A percentile compares a stretch with the other conserved stretches of the same genome.
phyloP scores from a whole-genome alignment of 2,797 vertebrate genomes.

The Onychomys leucogaster region DNA sequence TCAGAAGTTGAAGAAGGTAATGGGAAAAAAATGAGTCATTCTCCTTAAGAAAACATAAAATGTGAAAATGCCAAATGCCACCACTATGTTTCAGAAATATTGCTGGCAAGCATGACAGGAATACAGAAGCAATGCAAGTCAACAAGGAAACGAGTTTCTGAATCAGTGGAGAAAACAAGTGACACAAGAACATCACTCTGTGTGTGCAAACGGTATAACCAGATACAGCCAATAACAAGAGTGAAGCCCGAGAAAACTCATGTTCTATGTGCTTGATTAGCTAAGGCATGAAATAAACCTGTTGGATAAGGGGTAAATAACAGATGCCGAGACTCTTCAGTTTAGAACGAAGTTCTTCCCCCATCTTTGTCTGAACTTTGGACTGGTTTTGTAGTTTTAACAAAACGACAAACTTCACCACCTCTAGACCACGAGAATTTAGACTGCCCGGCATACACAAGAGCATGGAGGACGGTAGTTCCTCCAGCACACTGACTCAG shows the following conservation, averaged over 20 bases:
- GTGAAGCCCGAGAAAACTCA: background rate
- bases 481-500: background rate
- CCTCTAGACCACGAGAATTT: background rate
- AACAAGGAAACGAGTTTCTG: conserved; percentile 15
- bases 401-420: background rate
- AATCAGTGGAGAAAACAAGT: background rate
- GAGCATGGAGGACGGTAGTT: background rate
- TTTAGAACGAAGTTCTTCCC: background rate
- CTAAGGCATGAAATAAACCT: background rate
- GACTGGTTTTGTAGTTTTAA: background rate
- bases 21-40: conserved; percentile 37
- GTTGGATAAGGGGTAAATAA: conserved; percentile 3
- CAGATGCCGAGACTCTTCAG: background rate
- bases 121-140: background rate
- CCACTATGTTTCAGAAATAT: background rate
- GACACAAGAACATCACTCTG: background rate
- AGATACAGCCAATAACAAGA: background rate
- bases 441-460: background rate
- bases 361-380: background rate
- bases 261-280: conserved; percentile 14
- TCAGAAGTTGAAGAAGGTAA: conserved; percentile 6
- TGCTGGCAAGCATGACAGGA: conserved; percentile 15
- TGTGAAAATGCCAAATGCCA: conserved; percentile 40
- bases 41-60: conserved; percentile 5
- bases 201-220: background rate